phyloP scores from a whole-genome alignment of 2,113 vertebrate genomes.

The Recurvirostra avosetta region DNA sequence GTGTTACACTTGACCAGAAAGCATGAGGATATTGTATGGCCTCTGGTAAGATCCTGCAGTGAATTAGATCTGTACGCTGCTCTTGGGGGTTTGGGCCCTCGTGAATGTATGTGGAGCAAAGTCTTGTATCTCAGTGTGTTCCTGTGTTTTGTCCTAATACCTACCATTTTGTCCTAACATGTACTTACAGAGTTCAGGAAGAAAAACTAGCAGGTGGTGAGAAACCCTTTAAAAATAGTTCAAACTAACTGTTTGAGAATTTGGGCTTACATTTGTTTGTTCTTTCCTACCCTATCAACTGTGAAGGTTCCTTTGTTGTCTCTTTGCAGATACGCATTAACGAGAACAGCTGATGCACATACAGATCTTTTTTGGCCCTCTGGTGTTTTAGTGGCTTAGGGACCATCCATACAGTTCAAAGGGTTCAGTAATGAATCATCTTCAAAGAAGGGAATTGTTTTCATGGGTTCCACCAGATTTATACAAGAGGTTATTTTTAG shows the following conservation, averaged over 20 bases:
- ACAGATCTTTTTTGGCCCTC: background rate
- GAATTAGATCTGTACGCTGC: background rate
- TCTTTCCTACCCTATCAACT: background rate
- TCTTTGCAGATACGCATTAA: background rate
- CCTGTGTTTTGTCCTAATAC: background rate
- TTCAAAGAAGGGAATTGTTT: background rate
- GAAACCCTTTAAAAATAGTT: background rate
- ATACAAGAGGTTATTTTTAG: background rate
- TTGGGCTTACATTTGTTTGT: background rate
- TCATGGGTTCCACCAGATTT: background rate
- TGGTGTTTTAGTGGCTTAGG: background rate
- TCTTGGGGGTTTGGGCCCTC: background rate
- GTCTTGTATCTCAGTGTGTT: background rate
- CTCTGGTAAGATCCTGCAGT: background rate
- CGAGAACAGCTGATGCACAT: background rate
- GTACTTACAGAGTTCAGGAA: background rate
- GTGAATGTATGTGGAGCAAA: background rate
- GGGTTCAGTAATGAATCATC: background rate
- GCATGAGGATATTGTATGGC: background rate
- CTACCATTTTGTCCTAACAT: background rate
- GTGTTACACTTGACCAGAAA: background rate
- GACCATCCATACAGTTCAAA: constrained; percentile 7
- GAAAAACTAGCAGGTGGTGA: background rate
- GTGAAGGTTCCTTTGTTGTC: background rate
- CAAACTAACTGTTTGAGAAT: background rate